Percentiles rank a stretch among this genome's conserved stretches.
These are phyloP conservation scores for Emys orbicularis DNA, from an alignment of 2,797 vertebrate genomes.

Conservation along the genomic window DNA sequence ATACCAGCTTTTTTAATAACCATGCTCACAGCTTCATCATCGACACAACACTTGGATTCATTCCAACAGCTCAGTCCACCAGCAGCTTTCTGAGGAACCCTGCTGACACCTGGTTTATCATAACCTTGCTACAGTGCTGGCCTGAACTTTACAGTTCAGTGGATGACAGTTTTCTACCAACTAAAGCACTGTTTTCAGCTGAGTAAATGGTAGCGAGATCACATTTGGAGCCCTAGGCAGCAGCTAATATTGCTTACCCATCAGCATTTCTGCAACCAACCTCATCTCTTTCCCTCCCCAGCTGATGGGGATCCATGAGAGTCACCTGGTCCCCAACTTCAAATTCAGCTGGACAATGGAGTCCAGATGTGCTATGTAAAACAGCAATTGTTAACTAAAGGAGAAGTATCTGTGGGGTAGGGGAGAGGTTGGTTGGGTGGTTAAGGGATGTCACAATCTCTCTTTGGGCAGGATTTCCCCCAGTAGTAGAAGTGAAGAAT, in stretches of 20 bases:
- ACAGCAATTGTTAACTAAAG: neutral
- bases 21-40: neutral
- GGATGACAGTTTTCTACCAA: neutral
- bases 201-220: neutral
- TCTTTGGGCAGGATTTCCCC: neutral
- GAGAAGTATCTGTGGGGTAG: neutral
- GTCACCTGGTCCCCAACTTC: neutral
- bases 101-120: slow-evolving; percentile 34
- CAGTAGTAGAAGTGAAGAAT: neutral
- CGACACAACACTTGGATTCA: neutral
- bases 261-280: neutral
- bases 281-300: neutral
- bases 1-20: slow-evolving; percentile 48
- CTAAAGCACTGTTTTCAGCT: neutral
- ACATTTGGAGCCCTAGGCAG: neutral
- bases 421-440: neutral
- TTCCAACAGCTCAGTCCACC: neutral
- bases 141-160: slow-evolving; percentile 6
- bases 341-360: neutral
- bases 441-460: neutral
- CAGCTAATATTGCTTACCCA: neutral
- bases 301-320: neutral
- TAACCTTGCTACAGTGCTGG: neutral
- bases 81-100: neutral
- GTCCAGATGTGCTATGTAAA: neutral